Evolutionary conservation across 2,888 invertebrate species (phyloP), one percentile per base, ranked within the genome.

Genomic region (Eumerus sabulonum): DNA sequence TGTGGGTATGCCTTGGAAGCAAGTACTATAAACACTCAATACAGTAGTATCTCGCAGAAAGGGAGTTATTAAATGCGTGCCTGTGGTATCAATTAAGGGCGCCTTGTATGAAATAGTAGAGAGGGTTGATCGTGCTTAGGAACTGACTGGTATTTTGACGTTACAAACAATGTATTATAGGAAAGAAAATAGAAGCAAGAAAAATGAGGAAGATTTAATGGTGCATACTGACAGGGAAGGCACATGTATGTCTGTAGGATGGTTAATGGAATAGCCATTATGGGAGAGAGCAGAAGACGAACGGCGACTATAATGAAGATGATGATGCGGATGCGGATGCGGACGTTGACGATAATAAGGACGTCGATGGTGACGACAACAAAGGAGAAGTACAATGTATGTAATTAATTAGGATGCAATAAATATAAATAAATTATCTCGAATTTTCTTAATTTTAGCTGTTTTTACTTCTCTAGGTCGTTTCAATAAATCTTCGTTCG

Each of bases 61-160:
- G 27, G 27, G 27, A 27, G 27, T 27, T 27, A 27, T 51, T 45
- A 60, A 71, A 76, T 76, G 76, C 60, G 60, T 71, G 76, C 66
- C 66, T 76, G 76, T 57, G 76, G 71, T 71, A 66, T 62, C 71
- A 76, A 76, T 76, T 76, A 71, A 66, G 66, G 45, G 45, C 45
- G 27, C 16, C 44, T 57, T 19, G 38, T 18, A 35, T 36, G 35
- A 36, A 35, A 17, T 27, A 35, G 36, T 1, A 9, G 11, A 11
- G 13, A 35, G 1, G n/a, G 38, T 38, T 11, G 12, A 38, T 53
- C 13, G 45, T 45, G 35, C 62, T 45, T 51, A 63, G 57, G 57
- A 73, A 53, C 66, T 73, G 54, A 42, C 64, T 76, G 59, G 76
- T 71, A 64, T 57, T 63, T 62, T 27, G 1, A 44, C 7, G 3